Evolutionary conservation across 2,888 invertebrate species (phyloP).

Genomic region (Heterodera filipjevi): DNA sequence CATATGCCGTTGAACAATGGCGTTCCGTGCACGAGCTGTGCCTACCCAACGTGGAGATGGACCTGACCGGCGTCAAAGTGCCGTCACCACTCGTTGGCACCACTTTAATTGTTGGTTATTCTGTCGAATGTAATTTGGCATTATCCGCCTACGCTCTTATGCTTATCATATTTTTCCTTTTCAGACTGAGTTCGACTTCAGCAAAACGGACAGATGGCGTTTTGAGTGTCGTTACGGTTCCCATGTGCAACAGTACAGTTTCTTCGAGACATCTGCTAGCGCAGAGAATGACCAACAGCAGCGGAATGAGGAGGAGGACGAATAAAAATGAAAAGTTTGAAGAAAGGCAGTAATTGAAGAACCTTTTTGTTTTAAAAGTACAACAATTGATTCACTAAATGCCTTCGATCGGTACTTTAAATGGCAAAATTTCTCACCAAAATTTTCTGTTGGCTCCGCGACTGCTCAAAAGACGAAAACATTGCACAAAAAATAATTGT

Average conservation of each 20-base stretch:
- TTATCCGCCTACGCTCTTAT: neutral
- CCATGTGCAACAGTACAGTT: conserved; percentile 43
- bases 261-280: conserved; percentile 37
- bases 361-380: no score
- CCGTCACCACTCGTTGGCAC: conserved; percentile 39
- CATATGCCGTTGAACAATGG: conserved; percentile 58
- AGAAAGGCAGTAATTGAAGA: conserved; percentile 7
- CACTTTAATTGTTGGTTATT: conserved; percentile 28
- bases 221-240: conserved; percentile 48
- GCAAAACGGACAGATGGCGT: conserved; percentile 48
- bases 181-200: conserved; percentile 45
- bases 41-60: conserved; percentile 58
- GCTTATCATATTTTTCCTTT: neutral
- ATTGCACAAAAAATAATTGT: no score
- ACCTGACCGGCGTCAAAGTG: conserved; percentile 42
- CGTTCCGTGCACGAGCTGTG: conserved; percentile 59
- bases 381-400: no score
- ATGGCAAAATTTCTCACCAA: no score
- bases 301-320: conserved; percentile 8
- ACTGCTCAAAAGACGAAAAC: no score
- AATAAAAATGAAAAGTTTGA: neutral
- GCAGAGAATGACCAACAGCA: conserved; percentile 29
- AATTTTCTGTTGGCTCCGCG: no score
- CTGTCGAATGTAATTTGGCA: neutral
- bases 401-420: no score